Conservation (phyloP, 2,888 invertebrate species). For the Acrobasis consociella region DNA sequence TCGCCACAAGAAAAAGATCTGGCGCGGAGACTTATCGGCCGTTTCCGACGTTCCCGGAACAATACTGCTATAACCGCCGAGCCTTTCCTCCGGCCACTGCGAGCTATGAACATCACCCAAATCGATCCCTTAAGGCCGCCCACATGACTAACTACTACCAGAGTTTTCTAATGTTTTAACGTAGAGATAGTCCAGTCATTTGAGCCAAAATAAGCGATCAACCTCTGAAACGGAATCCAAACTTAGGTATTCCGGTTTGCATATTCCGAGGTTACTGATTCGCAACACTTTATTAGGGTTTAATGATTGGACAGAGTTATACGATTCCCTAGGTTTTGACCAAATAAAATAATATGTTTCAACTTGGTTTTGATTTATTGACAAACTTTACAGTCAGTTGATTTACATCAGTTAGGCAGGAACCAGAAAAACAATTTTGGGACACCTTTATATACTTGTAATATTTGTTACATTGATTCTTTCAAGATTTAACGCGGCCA, state of each 20-base stretch:
- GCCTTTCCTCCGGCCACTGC: constrained; percentile 56
- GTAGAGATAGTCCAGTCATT: not conserved
- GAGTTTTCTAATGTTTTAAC: not conserved
- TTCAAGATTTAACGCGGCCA: constrained; percentile 27
- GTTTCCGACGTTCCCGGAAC: constrained; percentile 63
- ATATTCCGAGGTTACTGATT: no score
- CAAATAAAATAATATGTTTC: constrained; percentile 10
- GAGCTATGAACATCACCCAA: constrained; percentile 3
- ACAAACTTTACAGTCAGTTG: not conserved
- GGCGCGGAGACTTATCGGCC: constrained; percentile 63
- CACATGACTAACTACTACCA: not conserved
- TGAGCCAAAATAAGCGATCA: no score
- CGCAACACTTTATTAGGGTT: no score
- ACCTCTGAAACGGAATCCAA: no score
- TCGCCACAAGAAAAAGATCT: constrained; percentile 62
- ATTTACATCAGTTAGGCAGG: not conserved
- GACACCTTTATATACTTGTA: constrained; percentile 22
- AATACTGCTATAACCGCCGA: constrained; percentile 43
- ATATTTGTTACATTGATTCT: constrained; percentile 23
- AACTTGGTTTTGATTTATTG: constrained; percentile 20
- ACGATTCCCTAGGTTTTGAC: not conserved
- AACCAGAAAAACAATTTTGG: not conserved
- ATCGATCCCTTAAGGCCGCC: not conserved
- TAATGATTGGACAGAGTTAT: not conserved
- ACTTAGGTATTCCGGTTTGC: no score